A percentile compares a stretch with the other conserved stretches of the same genome.
phyloP scores from a whole-genome alignment of 1,140 invertebrate genomes.

The Scaptomyza pallida region DNA sequence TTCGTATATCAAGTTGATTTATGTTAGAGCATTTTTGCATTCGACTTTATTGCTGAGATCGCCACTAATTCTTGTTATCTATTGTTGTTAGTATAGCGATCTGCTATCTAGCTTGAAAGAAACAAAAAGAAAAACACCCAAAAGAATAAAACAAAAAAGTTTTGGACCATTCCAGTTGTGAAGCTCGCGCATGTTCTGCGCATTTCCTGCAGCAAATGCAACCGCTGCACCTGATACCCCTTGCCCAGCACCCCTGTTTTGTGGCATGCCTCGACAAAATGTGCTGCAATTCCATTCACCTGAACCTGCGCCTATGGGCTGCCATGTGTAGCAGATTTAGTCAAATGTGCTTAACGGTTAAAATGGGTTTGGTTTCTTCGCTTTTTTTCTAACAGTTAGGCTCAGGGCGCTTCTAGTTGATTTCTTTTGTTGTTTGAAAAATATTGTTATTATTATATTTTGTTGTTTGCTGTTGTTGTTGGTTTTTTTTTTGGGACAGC shows the following conservation, averaged over 20 bases:
- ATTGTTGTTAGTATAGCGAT: slow-evolving; percentile 74
- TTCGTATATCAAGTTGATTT: not conserved
- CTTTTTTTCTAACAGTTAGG: slow-evolving; percentile 46
- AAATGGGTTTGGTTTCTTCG: slow-evolving; percentile 74
- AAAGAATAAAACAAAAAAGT: slow-evolving; percentile 30
- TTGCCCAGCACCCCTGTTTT: too few species aligned
- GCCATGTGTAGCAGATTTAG: slow-evolving; percentile 80
- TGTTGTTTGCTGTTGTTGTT: too few species aligned
- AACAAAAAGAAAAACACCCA: slow-evolving; percentile 19
- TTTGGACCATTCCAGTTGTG: slow-evolving; percentile 60
- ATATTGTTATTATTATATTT: slow-evolving; percentile 79
- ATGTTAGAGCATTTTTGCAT: slow-evolving; percentile 29
- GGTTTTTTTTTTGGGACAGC: slow-evolving; percentile 40
- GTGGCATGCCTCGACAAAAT: not conserved
- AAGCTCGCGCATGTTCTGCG: slow-evolving; percentile 62
- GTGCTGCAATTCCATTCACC: slow-evolving; percentile 23
- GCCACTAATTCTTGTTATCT: slow-evolving; percentile 71
- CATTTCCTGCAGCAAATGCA: slow-evolving; percentile 72
- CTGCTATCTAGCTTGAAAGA: slow-evolving; percentile 69
- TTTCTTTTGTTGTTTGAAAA: slow-evolving; percentile 78
- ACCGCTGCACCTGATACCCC: slow-evolving; percentile 10
- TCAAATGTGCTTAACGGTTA: slow-evolving; percentile 82
- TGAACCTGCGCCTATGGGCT: slow-evolving; percentile 44
- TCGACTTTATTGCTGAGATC: not conserved
- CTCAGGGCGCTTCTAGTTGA: slow-evolving; percentile 76